Conservation (phyloP, 2,888 invertebrate genomes). For the Eupithecia pulchellata region DNA sequence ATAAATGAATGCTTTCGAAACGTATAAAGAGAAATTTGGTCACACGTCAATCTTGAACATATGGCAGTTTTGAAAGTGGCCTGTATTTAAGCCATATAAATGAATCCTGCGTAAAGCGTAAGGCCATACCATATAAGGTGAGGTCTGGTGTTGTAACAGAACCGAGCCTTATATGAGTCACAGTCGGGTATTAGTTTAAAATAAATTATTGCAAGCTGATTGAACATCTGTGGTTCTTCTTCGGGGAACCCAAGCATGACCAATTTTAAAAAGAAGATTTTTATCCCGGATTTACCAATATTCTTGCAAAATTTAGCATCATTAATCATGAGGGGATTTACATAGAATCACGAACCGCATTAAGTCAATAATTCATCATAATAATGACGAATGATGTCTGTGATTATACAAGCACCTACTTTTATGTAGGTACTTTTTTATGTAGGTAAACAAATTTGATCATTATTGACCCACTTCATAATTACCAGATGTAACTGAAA, state of each 20-base stretch:
- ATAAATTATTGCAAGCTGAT: conserved; percentile 71
- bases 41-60: conserved; percentile 79
- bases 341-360: background rate
- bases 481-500: background rate
- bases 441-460: background rate
- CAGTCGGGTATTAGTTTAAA: conserved; percentile 75
- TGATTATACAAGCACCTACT: no score
- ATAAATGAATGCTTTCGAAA: conserved; percentile 20
- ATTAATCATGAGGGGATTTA: background rate
- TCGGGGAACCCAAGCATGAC: conserved; percentile 47
- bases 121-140: conserved; percentile 80
- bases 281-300: background rate
- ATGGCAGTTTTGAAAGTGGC: conserved; percentile 81
- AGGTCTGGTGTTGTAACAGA: conserved; percentile 71
- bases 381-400: no score
- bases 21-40: conserved; percentile 72
- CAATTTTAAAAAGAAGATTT: conserved; percentile 32
- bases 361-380: no score
- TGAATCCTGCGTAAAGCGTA: conserved; percentile 68
- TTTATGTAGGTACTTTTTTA: no score
- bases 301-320: background rate
- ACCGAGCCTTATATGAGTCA: conserved; percentile 77
- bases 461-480: background rate
- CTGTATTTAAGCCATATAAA: conserved; percentile 79
- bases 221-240: conserved; percentile 74